phyloP scores from a whole-genome alignment of 2,888 invertebrate genomes.

The Cyclophora albipunctata region DNA sequence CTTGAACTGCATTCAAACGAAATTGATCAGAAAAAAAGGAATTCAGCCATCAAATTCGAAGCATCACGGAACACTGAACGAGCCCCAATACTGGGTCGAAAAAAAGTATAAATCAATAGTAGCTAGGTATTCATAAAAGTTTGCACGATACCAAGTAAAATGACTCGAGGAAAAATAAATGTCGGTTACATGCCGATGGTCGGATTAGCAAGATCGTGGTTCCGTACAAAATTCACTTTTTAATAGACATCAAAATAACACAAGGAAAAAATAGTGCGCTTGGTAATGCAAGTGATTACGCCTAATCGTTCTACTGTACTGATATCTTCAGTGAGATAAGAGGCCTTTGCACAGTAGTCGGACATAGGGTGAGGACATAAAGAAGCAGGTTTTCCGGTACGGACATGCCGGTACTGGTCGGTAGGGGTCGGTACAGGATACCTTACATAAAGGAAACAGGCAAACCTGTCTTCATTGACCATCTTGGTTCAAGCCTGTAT shows the following conservation, averaged over 20 bases:
- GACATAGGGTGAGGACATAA: too few species aligned
- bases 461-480: too few species aligned
- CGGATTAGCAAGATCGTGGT: slow-evolving; percentile 21
- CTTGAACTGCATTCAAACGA: not conserved
- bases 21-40: slow-evolving; percentile 3
- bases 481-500: too few species aligned
- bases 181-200: slow-evolving; percentile 6
- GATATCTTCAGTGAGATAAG: too few species aligned
- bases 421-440: too few species aligned
- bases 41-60: slow-evolving; percentile 32
- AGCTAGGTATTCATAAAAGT: slow-evolving; percentile 42
- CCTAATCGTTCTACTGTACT: too few species aligned
- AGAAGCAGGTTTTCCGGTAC: too few species aligned
- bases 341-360: too few species aligned
- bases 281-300: too few species aligned
- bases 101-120: slow-evolving; percentile 44
- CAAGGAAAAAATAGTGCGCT: too few species aligned
- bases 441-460: too few species aligned
- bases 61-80: slow-evolving; percentile 34
- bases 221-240: slow-evolving; percentile 21
- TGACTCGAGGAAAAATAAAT: slow-evolving; percentile 30
- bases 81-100: slow-evolving; percentile 14
- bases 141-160: slow-evolving; percentile 43
- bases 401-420: too few species aligned
- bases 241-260: not conserved